Evolutionary conservation across 2,113 vertebrate genomes (phyloP).

Genomic region (Ariopsis seemanni): DNA sequence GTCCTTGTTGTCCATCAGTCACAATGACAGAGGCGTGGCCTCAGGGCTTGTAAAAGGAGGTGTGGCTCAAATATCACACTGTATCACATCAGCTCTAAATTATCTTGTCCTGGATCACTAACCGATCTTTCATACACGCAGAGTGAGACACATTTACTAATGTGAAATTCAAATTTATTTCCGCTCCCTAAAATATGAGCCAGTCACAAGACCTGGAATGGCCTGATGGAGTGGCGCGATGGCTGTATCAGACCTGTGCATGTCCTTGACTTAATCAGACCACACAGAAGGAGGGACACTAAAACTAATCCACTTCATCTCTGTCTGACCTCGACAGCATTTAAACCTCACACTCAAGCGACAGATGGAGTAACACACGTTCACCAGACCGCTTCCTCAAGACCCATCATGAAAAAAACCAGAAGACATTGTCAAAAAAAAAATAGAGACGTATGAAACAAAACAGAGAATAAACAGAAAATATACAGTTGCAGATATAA

Average conservation of each 20-base stretch:
- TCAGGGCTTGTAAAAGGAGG: not conserved
- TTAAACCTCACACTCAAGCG: slow-evolving; percentile 7
- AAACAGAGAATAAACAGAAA: slow-evolving; percentile 44
- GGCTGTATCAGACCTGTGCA: not conserved
- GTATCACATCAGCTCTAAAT: not conserved
- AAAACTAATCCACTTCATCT: not conserved
- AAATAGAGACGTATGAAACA: slow-evolving; percentile 42
- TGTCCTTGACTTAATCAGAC: not conserved
- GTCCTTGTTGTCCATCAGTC: not conserved
- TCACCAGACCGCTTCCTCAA: slow-evolving; percentile 38
- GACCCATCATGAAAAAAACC: slow-evolving; percentile 48
- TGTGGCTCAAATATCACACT: not conserved
- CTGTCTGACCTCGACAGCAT: not conserved
- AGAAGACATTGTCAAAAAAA: slow-evolving; percentile 26
- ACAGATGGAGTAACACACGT: slow-evolving; percentile 44
- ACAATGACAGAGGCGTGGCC: not conserved
- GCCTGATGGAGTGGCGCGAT: not conserved
- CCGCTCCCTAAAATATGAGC: not conserved
- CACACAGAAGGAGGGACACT: not conserved
- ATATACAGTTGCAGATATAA: not conserved
- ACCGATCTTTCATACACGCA: not conserved
- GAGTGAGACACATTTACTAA: not conserved
- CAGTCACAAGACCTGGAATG: not conserved
- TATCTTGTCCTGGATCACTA: not conserved
- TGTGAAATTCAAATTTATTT: not conserved